These are phyloP conservation scores for Toxotes chatareus DNA, from an alignment of 2,113 vertebrate species.

Conservation along the genomic window DNA sequence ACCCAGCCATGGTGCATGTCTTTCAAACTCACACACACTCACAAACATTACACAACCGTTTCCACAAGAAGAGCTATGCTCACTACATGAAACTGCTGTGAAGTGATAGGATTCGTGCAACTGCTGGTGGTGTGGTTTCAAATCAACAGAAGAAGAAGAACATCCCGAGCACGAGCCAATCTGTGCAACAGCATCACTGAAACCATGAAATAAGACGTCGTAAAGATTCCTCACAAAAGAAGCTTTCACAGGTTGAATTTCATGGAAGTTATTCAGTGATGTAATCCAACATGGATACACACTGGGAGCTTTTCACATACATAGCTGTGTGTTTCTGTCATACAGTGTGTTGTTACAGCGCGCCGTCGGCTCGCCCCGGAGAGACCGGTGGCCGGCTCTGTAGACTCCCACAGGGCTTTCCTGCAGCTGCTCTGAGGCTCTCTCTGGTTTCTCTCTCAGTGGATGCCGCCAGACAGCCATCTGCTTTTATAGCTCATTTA, in stretches of 20 bases:
- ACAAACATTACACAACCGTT: too few relatives aligned
- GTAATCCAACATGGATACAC: not conserved
- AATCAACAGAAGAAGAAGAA: too few relatives aligned
- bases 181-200: too few relatives aligned
- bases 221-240: not conserved
- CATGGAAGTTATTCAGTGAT: not conserved
- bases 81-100: too few relatives aligned
- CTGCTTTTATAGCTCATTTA: slow-evolving; percentile 66
- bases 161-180: too few relatives aligned
- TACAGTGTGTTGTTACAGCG: slow-evolving; percentile 2
- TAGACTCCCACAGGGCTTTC: slow-evolving; percentile 59
- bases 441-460: slow-evolving; percentile 35
- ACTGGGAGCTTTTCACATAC: not conserved
- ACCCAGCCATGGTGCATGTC: too few relatives aligned
- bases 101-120: too few relatives aligned
- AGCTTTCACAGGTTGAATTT: not conserved
- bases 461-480: slow-evolving; percentile 60
- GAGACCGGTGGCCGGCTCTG: slow-evolving; percentile 42
- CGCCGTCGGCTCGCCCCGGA: slow-evolving; percentile 14
- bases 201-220: too few relatives aligned
- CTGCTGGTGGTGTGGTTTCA: too few relatives aligned
- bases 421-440: slow-evolving; percentile 62
- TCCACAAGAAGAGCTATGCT: too few relatives aligned
- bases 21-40: too few relatives aligned
- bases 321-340: slow-evolving; percentile 1